Evolutionary conservation across 2,113 vertebrate genomes (phyloP).

Genomic region (Mionectes macconnelli): DNA sequence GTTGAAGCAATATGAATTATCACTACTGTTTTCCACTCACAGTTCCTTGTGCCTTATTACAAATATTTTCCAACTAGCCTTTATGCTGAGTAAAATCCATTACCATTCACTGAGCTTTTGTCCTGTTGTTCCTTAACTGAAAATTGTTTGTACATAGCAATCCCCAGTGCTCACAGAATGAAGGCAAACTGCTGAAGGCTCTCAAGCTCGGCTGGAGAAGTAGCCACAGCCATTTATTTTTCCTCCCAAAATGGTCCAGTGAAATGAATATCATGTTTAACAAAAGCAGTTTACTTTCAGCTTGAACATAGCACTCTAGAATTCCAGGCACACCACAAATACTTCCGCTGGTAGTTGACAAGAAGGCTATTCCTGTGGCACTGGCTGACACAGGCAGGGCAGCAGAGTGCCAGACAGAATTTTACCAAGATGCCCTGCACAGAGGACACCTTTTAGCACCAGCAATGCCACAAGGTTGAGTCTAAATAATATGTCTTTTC

Average conservation of each 20-base stretch:
- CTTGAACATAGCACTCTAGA: not conserved
- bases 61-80: not conserved
- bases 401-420: not conserved
- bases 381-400: not conserved
- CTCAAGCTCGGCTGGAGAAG: not conserved
- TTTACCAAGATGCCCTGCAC: not conserved
- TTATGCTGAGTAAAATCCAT: not conserved
- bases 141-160: not conserved
- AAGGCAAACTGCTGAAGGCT: not conserved
- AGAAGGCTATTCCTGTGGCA: not conserved
- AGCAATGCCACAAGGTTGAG: not conserved
- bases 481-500: not conserved
- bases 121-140: not conserved
- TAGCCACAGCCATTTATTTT: not conserved
- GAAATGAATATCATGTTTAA: not conserved
- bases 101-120: not conserved
- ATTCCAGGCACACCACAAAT: not conserved
- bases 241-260: not conserved
- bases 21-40: not conserved
- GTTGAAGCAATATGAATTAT: not conserved
- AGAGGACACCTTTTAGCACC: not conserved
- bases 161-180: accelerated
- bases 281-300: not conserved
- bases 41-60: not conserved
- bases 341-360: not conserved